Conservation (phyloP, 2,797 vertebrate species). For the Takifugu ocellatus region DNA sequence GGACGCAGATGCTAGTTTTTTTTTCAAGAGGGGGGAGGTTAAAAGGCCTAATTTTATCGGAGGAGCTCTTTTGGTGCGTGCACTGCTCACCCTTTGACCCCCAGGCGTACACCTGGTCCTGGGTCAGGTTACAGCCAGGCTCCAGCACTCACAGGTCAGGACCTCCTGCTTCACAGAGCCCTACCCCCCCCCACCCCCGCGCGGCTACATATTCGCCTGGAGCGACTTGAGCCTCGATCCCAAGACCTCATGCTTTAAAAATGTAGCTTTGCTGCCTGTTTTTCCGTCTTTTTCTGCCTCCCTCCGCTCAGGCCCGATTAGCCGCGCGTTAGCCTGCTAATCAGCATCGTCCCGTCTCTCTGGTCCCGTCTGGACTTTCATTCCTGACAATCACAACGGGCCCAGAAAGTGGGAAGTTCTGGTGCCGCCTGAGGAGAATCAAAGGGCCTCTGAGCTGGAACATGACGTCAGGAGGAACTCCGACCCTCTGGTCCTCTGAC, state of each 20-base stretch:
- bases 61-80: conserved; percentile 70
- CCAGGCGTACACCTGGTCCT: conserved; percentile 94
- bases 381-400: too few relatives aligned
- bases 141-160: conserved; percentile 85
- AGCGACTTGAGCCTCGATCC: conserved; percentile 55
- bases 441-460: conserved; percentile 25
- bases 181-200: conserved; percentile 83
- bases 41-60: conserved; percentile 79
- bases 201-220: conserved; percentile 79
- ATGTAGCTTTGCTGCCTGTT: conserved; percentile 41
- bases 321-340: too few relatives aligned
- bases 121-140: conserved; percentile 90
- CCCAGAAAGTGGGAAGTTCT: conserved; percentile 6
- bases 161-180: conserved; percentile 82
- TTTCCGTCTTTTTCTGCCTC: conserved; percentile 40
- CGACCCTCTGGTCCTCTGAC: conserved; percentile 52
- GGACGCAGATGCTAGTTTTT: conserved; percentile 29
- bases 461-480: conserved; percentile 31
- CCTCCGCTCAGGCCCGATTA: conserved; percentile 16
- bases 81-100: conserved; percentile 86
- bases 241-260: conserved; percentile 56
- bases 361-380: too few relatives aligned
- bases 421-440: conserved; percentile 36
- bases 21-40: conserved; percentile 37
- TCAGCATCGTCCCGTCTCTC: too few relatives aligned